Evolutionary conservation across 1,140 invertebrate genomes (phyloP), one percentile per base, ranked within the genome.

Genomic region (Archegozetes longisetosus): DNA sequence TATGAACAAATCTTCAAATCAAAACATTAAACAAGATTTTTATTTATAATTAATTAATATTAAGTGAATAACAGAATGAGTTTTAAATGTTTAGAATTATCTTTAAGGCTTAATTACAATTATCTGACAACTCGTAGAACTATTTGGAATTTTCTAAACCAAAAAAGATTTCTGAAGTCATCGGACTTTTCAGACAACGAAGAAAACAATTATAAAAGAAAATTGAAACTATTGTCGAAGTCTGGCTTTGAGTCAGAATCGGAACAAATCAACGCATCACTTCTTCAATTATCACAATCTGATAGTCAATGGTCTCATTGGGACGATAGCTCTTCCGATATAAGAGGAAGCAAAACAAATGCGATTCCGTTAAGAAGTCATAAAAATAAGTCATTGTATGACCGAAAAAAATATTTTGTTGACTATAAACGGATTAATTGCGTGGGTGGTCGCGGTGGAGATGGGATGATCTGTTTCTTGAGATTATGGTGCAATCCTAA

Each of bases 381-480:
- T 20, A 54, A 54, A 27, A 9, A 23, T 26, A 51, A n/a, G 50
- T 57, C 61, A 22, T n/a, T 3, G 22, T 3, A 52, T 52, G 25
- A 9, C 1, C 2, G 27, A 22, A n/a, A 25, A 53, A 51, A 23
- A 3, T 26, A 58, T 17, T 61, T 61, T 52, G 67, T 79, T 22
- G 79, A 79, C 64, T 76, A 66, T 60, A 64, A 65, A 13, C 70
- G 77, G 47, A 68, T 80, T 0, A 61, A 66, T 60, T 75, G 82
- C 1, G 69, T 76, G 1, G 95, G 81, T 4, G 95, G 95, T 0
- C 82, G 82, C 54, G 95, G 95, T 6, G 95, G 95, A 1, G 80
- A 98, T 77, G 95, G 95, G 0, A 80, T 78, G 62, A 82, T 95
- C 60, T 87, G 86, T 0, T 94, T 98, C 70, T 68, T 88, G 2